Evolutionary conservation across 2,113 vertebrate genomes (phyloP).

Genomic region (Anolis sagrei): DNA sequence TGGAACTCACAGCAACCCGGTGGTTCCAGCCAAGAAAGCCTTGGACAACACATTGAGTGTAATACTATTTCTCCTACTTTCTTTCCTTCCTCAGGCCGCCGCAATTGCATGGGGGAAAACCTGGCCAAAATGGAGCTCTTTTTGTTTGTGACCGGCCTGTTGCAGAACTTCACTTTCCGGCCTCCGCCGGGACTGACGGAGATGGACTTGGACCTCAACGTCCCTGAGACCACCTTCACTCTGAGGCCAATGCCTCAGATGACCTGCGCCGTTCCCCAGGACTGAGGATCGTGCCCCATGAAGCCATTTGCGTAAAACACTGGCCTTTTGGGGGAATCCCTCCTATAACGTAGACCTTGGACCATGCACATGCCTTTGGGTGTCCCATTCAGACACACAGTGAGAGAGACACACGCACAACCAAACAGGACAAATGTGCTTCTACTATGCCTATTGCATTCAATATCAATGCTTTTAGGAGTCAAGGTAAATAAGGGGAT

Average conservation of each 20-base stretch:
- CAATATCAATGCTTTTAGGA: not conserved
- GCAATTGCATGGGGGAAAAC: slow-evolving; percentile 76
- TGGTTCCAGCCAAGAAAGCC: too few relatives aligned
- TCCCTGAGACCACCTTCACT: slow-evolving; percentile 73
- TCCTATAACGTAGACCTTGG: not conserved
- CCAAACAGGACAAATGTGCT: not conserved
- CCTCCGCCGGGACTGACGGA: slow-evolving; percentile 67
- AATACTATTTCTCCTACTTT: too few relatives aligned
- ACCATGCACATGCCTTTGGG: too few relatives aligned
- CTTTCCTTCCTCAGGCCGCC: slow-evolving; percentile 67
- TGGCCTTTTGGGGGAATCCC: too few relatives aligned
- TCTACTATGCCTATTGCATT: not conserved
- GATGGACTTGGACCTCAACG: slow-evolving; percentile 60
- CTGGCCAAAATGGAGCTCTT: slow-evolving; percentile 79
- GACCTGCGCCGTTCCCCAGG: slow-evolving; percentile 61
- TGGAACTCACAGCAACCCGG: too few relatives aligned
- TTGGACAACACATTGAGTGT: too few relatives aligned
- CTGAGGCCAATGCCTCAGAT: slow-evolving; percentile 72
- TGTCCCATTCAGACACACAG: not conserved
- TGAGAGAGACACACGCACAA: not conserved
- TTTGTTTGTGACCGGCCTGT: slow-evolving; percentile 73
- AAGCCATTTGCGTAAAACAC: not conserved
- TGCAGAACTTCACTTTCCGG: slow-evolving; percentile 74
- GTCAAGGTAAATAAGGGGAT: too few relatives aligned
- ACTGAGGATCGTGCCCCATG: slow-evolving; percentile 16